Percentiles rank a stretch among this genome's conserved stretches.
phyloP scores from a whole-genome alignment of 2,113 vertebrate species.

The Takifugu bimaculatus region DNA sequence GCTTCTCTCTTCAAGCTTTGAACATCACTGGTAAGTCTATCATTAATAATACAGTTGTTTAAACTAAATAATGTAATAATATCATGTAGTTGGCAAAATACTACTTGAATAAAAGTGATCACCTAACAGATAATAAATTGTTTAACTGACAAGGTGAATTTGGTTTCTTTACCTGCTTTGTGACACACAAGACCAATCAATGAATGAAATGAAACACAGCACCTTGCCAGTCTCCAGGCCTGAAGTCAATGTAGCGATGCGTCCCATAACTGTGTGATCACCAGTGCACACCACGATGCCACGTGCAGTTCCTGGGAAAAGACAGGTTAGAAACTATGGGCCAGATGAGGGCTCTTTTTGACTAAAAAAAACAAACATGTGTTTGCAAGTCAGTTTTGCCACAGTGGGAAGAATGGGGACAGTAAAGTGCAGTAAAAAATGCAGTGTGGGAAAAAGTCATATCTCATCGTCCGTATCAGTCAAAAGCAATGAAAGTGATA shows the following conservation, averaged over 20 bases:
- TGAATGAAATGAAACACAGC: background rate
- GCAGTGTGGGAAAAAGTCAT: no score
- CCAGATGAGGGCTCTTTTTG: constrained; percentile 40
- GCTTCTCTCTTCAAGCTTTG: no score
- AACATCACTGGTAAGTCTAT: no score
- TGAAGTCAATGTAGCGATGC: constrained; percentile 87
- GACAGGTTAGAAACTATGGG: background rate
- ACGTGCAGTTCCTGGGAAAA: constrained; percentile 80
- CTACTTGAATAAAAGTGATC: no score
- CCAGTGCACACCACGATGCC: constrained; percentile 87
- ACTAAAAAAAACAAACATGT: no score
- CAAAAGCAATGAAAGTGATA: background rate
- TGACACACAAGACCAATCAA: background rate
- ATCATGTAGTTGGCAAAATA: no score
- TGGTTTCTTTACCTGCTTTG: background rate
- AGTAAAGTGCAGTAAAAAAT: no score
- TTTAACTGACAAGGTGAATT: no score
- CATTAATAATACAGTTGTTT: no score
- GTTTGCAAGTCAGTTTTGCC: background rate
- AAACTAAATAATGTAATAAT: no score
- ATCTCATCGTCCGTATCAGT: background rate
- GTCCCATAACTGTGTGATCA: constrained; percentile 89
- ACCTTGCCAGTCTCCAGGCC: constrained; percentile 85
- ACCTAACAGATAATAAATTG: no score
- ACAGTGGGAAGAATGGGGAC: background rate